phyloP scores from a whole-genome alignment of 1,140 invertebrate species.

The Ectropis grisescens region DNA sequence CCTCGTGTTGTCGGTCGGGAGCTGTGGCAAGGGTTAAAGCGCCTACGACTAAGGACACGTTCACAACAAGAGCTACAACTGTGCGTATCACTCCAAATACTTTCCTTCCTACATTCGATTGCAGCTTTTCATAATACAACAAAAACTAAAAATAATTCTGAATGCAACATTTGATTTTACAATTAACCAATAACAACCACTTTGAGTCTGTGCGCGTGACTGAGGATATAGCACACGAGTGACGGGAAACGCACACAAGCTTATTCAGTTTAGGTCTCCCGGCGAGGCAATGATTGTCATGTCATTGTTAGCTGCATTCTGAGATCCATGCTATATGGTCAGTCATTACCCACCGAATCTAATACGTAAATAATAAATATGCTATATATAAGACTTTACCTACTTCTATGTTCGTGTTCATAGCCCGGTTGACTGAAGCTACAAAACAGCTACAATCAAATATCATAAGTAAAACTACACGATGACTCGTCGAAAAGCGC shows the following conservation, averaged over 20 bases:
- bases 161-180: constrained; percentile 62
- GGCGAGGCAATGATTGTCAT: constrained; percentile 26
- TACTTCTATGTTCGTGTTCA: constrained; percentile 50
- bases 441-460: too few relatives aligned
- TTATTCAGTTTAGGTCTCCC: too few relatives aligned
- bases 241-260: constrained; percentile 23
- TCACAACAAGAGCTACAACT: constrained; percentile 52
- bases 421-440: constrained; percentile 43
- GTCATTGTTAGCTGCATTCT: constrained; percentile 61
- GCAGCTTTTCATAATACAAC: constrained; percentile 50
- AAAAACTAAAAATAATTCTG: constrained; percentile 59
- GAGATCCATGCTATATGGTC: constrained; percentile 66
- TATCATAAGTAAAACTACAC: constrained; percentile 21
- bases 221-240: constrained; percentile 50
- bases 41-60: constrained; percentile 34
- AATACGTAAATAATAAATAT: constrained; percentile 50
- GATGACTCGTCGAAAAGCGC: constrained; percentile 40
- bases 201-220: constrained; percentile 50
- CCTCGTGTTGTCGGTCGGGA: too few relatives aligned
- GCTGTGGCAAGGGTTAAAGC: too few relatives aligned
- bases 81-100: constrained; percentile 64
- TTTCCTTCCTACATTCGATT: constrained; percentile 62
- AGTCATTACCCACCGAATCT: constrained; percentile 59
- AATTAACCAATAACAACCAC: constrained; percentile 62
- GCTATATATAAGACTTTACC: constrained; percentile 49